A percentile compares a stretch with the other conserved stretches of the same genome.
Evolutionary conservation across 1,140 invertebrate genomes (phyloP).

Genomic region (Tribolium madens): DNA sequence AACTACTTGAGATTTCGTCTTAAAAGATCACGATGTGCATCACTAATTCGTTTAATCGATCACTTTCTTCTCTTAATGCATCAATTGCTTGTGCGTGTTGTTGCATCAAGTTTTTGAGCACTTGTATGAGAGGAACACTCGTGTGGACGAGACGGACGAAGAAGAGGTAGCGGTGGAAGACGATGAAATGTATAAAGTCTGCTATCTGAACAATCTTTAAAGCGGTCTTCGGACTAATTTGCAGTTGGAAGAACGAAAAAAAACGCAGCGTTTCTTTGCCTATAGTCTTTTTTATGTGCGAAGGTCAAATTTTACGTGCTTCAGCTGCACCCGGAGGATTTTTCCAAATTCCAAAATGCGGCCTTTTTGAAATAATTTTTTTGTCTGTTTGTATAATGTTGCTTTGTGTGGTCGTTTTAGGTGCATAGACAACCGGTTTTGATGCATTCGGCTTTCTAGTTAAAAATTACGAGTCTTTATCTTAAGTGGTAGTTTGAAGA

Average conservation of each 20-base stretch:
- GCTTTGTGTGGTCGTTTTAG: neutral
- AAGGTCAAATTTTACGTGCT: constrained; percentile 29
- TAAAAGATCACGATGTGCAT: constrained; percentile 29
- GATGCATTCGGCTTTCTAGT: neutral
- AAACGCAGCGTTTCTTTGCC: constrained; percentile 1
- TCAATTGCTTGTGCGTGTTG: constrained; percentile 20
- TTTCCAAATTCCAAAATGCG: too few relatives aligned
- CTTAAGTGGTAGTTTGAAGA: constrained; percentile 14
- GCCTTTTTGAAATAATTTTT: too few relatives aligned
- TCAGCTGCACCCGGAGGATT: neutral
- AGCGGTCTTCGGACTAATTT: constrained; percentile 38
- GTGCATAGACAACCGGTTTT: constrained; percentile 2
- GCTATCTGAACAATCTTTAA: constrained; percentile 30
- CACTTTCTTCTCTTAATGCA: constrained; percentile 30
- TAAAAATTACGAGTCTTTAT: neutral
- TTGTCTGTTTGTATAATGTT: too few relatives aligned
- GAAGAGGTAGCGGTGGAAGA: constrained; percentile 34
- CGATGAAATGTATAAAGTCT: constrained; percentile 33
- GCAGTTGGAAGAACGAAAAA: constrained; percentile 19
- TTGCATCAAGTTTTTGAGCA: constrained; percentile 1
- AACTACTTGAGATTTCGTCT: neutral
- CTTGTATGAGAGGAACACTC: neutral
- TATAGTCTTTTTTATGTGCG: constrained; percentile 19
- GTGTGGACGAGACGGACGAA: neutral
- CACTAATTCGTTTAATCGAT: constrained; percentile 39